Conservation (phyloP, 1,140 invertebrate genomes). For the Papilio dardanus region DNA sequence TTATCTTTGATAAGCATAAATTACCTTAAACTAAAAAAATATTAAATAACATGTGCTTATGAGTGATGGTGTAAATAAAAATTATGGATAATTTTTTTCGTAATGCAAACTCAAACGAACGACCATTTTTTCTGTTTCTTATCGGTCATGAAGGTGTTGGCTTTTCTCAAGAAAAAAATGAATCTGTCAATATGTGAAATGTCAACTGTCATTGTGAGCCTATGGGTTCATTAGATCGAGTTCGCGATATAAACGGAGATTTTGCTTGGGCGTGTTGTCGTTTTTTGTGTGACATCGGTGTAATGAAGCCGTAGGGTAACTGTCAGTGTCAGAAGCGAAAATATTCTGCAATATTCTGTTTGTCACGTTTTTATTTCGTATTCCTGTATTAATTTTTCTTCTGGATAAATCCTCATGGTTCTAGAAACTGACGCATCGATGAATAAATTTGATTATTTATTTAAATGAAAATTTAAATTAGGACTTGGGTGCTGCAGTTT, state of each 20-base stretch:
- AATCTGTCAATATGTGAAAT: neutral
- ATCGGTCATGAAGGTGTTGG: neutral
- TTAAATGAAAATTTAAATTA: neutral
- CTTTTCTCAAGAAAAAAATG: neutral
- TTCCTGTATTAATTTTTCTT: neutral
- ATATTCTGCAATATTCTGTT: slow-evolving; percentile 1
- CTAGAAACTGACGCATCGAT: neutral
- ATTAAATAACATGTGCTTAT: too few species aligned
- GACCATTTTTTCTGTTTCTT: neutral
- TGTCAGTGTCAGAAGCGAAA: neutral
- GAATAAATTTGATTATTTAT: neutral
- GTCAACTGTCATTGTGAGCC: neutral
- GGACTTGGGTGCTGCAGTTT: neutral
- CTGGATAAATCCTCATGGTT: neutral
- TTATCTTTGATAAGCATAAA: too few species aligned
- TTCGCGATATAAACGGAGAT: too few species aligned
- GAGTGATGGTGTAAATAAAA: too few species aligned
- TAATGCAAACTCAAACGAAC: too few species aligned
- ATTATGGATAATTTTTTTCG: too few species aligned
- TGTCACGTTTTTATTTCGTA: neutral
- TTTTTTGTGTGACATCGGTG: too few species aligned
- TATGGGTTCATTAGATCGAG: too few species aligned
- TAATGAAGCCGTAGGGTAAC: too few species aligned
- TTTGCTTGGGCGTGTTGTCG: too few species aligned
- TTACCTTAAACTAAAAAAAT: too few species aligned